These are phyloP conservation scores for Zaprionus inermis DNA, from an alignment of 1,140 invertebrate genomes.

Conservation along the genomic window DNA sequence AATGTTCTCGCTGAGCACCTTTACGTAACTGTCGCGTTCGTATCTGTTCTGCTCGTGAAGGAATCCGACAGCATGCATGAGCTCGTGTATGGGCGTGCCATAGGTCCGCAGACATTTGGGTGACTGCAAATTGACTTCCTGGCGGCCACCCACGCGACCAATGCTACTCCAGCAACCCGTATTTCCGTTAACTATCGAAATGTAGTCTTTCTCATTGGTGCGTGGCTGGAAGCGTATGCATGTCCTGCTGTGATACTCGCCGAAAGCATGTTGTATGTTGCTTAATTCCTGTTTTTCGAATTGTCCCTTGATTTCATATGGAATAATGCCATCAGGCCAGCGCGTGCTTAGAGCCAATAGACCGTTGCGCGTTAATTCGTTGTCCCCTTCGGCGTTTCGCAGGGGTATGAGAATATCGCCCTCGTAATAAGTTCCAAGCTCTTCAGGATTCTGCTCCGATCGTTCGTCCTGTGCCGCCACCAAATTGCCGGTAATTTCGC, in stretches of 20 bases:
- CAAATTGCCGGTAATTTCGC: constrained; percentile 85
- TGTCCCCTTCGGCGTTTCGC: constrained; percentile 84
- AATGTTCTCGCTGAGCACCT: constrained; percentile 90
- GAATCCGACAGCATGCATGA: constrained; percentile 94
- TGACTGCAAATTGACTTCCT: constrained; percentile 82
- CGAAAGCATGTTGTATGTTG: constrained; percentile 87
- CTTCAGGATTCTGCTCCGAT: constrained; percentile 89
- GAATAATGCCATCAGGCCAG: constrained; percentile 89
- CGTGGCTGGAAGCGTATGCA: constrained; percentile 89
- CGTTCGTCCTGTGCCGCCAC: constrained; percentile 87
- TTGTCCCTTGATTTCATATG: constrained; percentile 88
- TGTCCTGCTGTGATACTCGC: constrained; percentile 89
- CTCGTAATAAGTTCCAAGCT: constrained; percentile 89
- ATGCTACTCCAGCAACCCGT: constrained; percentile 93
- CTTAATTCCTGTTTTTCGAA: constrained; percentile 85
- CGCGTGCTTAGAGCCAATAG: constrained; percentile 85
- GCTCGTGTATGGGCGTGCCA: constrained; percentile 91
- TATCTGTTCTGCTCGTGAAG: constrained; percentile 93
- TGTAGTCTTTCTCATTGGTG: constrained; percentile 87
- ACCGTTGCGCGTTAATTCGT: constrained; percentile 85
- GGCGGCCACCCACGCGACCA: constrained; percentile 87
- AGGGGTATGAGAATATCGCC: constrained; percentile 89
- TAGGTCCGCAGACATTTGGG: constrained; percentile 90
- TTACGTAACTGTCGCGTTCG: constrained; percentile 91
- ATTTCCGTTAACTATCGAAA: constrained; percentile 87